Conservation (phyloP, 2,113 vertebrate species). For the Xiphophorus maculatus region DNA sequence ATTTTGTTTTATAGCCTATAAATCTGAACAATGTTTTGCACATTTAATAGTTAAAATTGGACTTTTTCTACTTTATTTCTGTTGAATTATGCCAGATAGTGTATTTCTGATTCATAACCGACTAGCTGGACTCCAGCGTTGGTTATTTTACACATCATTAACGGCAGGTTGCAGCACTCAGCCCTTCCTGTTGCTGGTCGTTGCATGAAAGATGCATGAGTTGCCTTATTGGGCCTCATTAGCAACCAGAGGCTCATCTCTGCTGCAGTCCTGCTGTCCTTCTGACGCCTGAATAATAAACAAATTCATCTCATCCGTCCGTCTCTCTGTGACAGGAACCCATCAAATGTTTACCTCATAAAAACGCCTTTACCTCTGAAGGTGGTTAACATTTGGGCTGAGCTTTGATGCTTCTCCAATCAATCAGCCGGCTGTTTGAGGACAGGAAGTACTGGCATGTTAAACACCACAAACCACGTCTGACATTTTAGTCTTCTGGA, state of each 20-base stretch:
- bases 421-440: background rate
- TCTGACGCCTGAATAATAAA: slow-evolving; percentile 67
- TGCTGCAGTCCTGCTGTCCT: slow-evolving; percentile 42
- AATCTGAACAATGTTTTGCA: background rate
- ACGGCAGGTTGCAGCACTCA: slow-evolving; percentile 27
- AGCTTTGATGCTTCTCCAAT: slow-evolving; percentile 17
- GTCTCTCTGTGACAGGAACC: slow-evolving; percentile 26
- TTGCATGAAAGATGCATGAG: slow-evolving; percentile 71
- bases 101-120: background rate
- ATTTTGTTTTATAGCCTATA: background rate
- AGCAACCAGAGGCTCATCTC: slow-evolving; percentile 46
- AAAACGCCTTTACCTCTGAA: slow-evolving; percentile 9
- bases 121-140: background rate
- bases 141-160: slow-evolving; percentile 35
- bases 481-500: slow-evolving; percentile 7
- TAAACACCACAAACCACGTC: background rate
- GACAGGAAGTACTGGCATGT: background rate
- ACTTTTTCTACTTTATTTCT: background rate
- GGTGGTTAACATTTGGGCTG: slow-evolving; percentile 1
- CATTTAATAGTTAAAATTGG: background rate
- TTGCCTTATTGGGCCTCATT: slow-evolving; percentile 60
- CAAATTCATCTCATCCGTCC: slow-evolving; percentile 54
- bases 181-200: slow-evolving; percentile 17
- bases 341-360: slow-evolving; percentile 28
- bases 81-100: too few species aligned